Conservation (phyloP, 2,797 vertebrate genomes). For the Glossophaga mutica region DNA sequence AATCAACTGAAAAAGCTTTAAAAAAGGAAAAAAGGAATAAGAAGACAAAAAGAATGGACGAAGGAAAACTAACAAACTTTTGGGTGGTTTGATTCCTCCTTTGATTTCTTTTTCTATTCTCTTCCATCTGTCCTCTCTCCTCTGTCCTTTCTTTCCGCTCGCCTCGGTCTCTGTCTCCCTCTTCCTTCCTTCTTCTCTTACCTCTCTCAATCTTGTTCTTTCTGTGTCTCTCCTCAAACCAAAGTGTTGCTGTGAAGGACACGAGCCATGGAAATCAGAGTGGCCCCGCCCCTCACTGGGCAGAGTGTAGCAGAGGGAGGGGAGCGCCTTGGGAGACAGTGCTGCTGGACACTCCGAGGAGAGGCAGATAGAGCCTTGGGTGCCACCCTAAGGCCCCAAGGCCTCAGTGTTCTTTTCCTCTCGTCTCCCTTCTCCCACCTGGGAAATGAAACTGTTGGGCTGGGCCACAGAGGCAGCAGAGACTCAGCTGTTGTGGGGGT, state of each 20-base stretch:
- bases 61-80: slow-evolving; percentile 71
- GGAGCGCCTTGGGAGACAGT: background rate
- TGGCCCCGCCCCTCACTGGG: slow-evolving; percentile 46
- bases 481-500: background rate
- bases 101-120: slow-evolving; percentile 74
- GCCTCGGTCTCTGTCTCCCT: background rate
- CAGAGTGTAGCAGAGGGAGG: slow-evolving; percentile 46
- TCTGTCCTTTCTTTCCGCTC: background rate
- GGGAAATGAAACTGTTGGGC: slow-evolving; percentile 48
- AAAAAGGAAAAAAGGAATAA: slow-evolving; percentile 77
- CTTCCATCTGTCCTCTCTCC: slow-evolving; percentile 77
- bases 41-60: slow-evolving; percentile 76
- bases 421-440: slow-evolving; percentile 63
- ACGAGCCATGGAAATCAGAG: slow-evolving; percentile 75
- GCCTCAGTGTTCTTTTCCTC: slow-evolving; percentile 62
- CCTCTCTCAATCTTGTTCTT: slow-evolving; percentile 64
- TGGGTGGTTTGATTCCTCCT: slow-evolving; percentile 72
- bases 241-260: slow-evolving; percentile 81
- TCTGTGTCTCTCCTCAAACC: slow-evolving; percentile 79
- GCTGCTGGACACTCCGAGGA: slow-evolving; percentile 61
- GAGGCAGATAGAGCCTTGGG: slow-evolving; percentile 67
- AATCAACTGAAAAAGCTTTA: slow-evolving; percentile 78
- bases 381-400: slow-evolving; percentile 60
- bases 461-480: slow-evolving; percentile 50
- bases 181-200: slow-evolving; percentile 67